Evolutionary conservation across 2,797 vertebrate species (phyloP).

Genomic region (Hylomyscus alleni): DNA sequence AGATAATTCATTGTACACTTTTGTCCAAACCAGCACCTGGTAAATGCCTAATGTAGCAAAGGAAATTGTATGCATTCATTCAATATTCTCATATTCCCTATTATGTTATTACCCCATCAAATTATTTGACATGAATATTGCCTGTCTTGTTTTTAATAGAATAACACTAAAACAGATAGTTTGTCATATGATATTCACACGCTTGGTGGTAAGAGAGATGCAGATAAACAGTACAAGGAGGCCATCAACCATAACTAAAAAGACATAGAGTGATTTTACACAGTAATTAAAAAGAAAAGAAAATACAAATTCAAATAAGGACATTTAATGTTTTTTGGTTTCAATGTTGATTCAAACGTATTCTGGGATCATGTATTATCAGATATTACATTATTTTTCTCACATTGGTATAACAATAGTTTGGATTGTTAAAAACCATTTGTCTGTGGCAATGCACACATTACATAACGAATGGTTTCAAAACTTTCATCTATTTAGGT

Average conservation of each 20-base stretch:
- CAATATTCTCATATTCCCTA: neutral
- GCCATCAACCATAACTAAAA: neutral
- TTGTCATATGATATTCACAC: neutral
- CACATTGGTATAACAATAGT: neutral
- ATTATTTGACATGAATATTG: neutral
- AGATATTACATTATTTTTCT: neutral
- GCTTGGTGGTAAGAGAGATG: rapidly evolving
- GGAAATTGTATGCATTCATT: neutral
- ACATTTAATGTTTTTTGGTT: neutral
- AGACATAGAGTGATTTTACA: neutral
- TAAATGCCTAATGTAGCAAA: neutral
- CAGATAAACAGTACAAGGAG: neutral
- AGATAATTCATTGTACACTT: rapidly evolving
- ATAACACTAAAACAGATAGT: neutral
- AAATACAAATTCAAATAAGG: neutral
- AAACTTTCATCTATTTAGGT: neutral
- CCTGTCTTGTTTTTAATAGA: neutral
- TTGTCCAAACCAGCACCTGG: neutral
- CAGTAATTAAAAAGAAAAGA: neutral
- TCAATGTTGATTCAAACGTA: neutral
- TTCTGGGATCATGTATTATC: neutral
- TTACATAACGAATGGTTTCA: neutral
- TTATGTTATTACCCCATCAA: neutral
- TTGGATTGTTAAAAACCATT: neutral
- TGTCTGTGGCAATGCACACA: neutral